A percentile compares a stretch with the other conserved stretches of the same genome.
These are phyloP conservation scores for Betta splendens DNA, from an alignment of 2,797 vertebrate species.

Conservation along the genomic window DNA sequence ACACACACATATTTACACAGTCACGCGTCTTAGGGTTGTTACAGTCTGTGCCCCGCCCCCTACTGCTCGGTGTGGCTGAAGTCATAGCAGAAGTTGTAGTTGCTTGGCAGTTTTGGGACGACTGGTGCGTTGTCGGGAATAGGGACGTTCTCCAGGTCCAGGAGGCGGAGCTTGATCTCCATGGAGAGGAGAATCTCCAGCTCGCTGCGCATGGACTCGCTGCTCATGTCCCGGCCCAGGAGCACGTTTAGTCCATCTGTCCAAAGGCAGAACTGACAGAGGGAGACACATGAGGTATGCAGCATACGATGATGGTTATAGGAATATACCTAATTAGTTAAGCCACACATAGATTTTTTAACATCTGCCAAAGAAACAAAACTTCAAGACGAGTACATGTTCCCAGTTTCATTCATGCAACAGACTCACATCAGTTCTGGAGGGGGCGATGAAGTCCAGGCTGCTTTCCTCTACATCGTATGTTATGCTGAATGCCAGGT, in stretches of 20 bases:
- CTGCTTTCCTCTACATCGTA: constrained; percentile 89
- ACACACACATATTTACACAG: constrained; percentile 41
- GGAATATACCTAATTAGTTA: too few relatives aligned
- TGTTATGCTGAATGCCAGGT: constrained; percentile 92
- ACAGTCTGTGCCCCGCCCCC: constrained; percentile 23
- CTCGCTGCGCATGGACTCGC: constrained; percentile 91
- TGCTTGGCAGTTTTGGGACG: constrained; percentile 92
- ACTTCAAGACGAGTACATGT: too few relatives aligned
- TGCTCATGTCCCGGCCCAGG: constrained; percentile 91
- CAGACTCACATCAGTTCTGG: constrained; percentile 89
- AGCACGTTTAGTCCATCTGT: constrained; percentile 92
- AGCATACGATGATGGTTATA: too few relatives aligned
- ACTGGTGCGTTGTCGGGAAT: constrained; percentile 90
- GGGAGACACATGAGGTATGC: not conserved
- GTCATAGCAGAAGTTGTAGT: constrained; percentile 96
- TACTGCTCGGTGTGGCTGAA: constrained; percentile 91
- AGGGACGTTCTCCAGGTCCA: constrained; percentile 94
- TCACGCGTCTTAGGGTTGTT: constrained; percentile 26
- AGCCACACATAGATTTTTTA: too few relatives aligned
- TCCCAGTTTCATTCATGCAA: too few relatives aligned
- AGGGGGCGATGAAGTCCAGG: constrained; percentile 94
- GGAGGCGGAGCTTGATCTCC: constrained; percentile 95
- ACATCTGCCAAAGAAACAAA: too few relatives aligned
- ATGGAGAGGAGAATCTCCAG: constrained; percentile 95
- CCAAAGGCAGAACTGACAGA: constrained; percentile 92